Conservation (phyloP, 2,113 vertebrate species). For the Nanorana parkeri region DNA sequence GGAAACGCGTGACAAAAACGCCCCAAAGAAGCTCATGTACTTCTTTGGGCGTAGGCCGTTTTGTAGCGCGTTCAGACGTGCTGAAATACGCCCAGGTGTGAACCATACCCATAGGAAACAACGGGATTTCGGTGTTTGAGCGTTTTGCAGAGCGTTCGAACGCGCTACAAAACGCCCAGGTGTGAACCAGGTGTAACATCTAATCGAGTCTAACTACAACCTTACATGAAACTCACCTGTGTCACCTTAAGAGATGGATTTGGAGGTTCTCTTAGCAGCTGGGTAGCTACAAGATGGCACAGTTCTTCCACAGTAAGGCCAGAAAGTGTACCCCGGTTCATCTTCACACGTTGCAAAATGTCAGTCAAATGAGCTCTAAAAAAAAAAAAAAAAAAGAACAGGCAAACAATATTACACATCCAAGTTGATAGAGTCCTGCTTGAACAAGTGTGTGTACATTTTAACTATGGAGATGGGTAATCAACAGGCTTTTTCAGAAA, state of each 20-base stretch:
- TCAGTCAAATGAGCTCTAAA: conserved; percentile 80
- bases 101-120: no score
- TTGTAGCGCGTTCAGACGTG: no score
- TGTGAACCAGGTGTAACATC: no score
- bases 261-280: conserved; percentile 75
- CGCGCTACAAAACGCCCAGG: no score
- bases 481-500: background rate
- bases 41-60: no score
- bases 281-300: conserved; percentile 77
- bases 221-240: conserved; percentile 62
- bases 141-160: no score
- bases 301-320: conserved; percentile 90
- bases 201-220: no score
- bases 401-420: no score
- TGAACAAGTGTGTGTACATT: background rate
- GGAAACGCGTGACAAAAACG: no score
- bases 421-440: background rate
- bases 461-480: background rate
- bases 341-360: conserved; percentile 92
- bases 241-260: conserved; percentile 59
- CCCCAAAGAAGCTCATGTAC: no score
- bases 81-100: no score
- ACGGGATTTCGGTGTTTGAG: no score
- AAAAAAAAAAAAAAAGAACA: conserved; percentile 1
- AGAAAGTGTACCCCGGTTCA: conserved; percentile 82